Base-by-base conservation (phyloP, 1,140 invertebrate species). In the Lasaia peninsularis region DNA sequence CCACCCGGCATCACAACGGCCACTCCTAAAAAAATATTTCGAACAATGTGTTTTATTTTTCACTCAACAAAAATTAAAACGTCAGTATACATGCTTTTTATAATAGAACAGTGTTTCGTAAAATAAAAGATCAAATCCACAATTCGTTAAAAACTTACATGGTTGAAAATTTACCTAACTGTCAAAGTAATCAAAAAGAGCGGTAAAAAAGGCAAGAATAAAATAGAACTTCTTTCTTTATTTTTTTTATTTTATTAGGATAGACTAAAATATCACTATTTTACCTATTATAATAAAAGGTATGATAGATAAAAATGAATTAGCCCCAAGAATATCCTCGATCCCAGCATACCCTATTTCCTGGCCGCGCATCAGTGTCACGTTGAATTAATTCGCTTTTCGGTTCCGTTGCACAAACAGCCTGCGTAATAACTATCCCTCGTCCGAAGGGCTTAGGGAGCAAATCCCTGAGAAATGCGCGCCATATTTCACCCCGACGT, bases 391-490 rank as follows among this genome's bases (percentile, higher is more conserved):
- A 69, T 68, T 68, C 60, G 35, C 32, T 55, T 52, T 49, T 56
- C 64, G 54, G 57, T 54, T 59, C 44, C 51, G 51, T 64, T 48
- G 40, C 40, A 48, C 40, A 48, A 48, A 21, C 40, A 48, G 40
- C 16, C 63, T 62, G 62, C 63, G 62, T 75, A 71, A 76, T 65
- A 73, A 72, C 71, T 72, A 70, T 70, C 67, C 67, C 72, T 67
- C 54, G 56, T 58, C 52, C 16, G 50, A 57, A 54, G 52, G 40
- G 40, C 40, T 48, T 18, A 44, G 55, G 57, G 50, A 62, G 53
- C 48, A 73, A 70, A 65, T 48, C 40, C 40, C 65, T 78, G 73
- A 75, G 74, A 78, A 75, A 78, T 78, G 69, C 67, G 63, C 60
- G 52, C 58, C 63, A 78, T 74, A 75, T 74, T 72, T 78, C 62